Conservation (phyloP, 2,888 invertebrate species). For the Digitonthophagus gazella region DNA sequence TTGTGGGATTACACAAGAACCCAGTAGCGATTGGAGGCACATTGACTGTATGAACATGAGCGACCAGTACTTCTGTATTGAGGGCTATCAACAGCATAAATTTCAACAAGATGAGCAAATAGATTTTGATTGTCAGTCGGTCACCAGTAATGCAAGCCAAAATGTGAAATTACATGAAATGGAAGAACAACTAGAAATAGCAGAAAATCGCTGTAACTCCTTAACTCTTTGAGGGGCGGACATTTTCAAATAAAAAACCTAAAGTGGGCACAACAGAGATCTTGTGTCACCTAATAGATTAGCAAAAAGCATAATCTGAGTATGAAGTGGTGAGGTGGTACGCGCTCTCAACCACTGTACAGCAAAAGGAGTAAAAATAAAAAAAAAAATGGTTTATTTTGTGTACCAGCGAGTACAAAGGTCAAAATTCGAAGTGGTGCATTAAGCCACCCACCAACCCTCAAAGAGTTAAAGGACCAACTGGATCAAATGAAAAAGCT, state of each 20-base stretch:
- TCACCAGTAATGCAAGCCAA: constrained; percentile 30
- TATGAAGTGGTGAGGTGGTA: too few relatives aligned
- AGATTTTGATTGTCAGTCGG: constrained; percentile 12
- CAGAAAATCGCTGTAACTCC: constrained; percentile 50
- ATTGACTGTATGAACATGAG: constrained; percentile 32
- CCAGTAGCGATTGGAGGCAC: constrained; percentile 11
- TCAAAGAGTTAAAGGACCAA: constrained; percentile 48
- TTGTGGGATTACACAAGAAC: constrained; percentile 27
- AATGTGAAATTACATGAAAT: constrained; percentile 40
- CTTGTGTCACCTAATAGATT: too few relatives aligned
- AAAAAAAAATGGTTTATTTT: too few relatives aligned
- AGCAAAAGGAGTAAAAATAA: too few relatives aligned
- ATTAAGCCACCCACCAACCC: too few relatives aligned
- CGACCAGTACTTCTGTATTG: constrained; percentile 35
- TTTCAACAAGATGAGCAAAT: constrained; percentile 25
- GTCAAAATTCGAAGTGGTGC: too few relatives aligned
- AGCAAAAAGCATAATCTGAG: too few relatives aligned
- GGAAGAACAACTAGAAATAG: constrained; percentile 49
- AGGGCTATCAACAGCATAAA: constrained; percentile 29
- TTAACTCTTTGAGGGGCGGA: too few relatives aligned
- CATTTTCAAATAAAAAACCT: too few relatives aligned
- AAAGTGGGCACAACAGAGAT: too few relatives aligned
- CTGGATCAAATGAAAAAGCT: constrained; percentile 51
- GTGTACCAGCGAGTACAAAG: too few relatives aligned
- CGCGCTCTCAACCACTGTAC: too few relatives aligned